A percentile compares a stretch with the other conserved stretches of the same genome.
These are phyloP conservation scores for Oncorhynchus nerka DNA, from an alignment of 2,113 vertebrate genomes.

Conservation along the genomic window DNA sequence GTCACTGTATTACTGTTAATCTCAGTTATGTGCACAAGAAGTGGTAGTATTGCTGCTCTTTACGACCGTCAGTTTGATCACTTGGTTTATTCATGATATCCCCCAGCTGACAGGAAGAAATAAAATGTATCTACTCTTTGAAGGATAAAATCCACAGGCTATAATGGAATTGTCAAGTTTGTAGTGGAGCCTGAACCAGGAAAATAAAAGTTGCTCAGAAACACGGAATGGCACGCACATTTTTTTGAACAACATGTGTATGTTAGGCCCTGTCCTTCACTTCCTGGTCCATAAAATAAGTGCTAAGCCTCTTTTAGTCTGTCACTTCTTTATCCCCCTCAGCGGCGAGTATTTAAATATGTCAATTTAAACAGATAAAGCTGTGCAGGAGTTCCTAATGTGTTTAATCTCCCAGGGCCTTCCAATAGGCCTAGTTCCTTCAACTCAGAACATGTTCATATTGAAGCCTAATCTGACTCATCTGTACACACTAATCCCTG, in stretches of 20 bases:
- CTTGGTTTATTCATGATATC: no score
- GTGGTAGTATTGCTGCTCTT: no score
- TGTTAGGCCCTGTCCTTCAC: not conserved
- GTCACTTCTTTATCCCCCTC: not conserved
- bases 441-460: not conserved
- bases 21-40: no score
- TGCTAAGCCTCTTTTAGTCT: conserved; percentile 4
- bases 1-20: no score
- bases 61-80: no score
- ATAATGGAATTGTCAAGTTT: not conserved
- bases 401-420: not conserved
- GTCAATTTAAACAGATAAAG: conserved; percentile 19
- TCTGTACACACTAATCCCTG: not conserved
- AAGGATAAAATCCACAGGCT: not conserved
- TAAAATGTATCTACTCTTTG: no score
- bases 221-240: not conserved
- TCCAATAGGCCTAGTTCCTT: not conserved
- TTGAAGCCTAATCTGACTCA: conserved; percentile 11
- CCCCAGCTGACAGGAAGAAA: no score
- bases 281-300: conserved; percentile 7
- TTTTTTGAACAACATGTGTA: not conserved
- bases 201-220: not conserved
- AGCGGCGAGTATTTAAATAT: conserved; percentile 8
- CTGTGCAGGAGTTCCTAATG: conserved; percentile 2
- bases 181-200: not conserved